Evolutionary conservation across 2,888 invertebrate genomes (phyloP), one percentile per base, ranked within the genome.

Genomic region (Brenthis hecate): DNA sequence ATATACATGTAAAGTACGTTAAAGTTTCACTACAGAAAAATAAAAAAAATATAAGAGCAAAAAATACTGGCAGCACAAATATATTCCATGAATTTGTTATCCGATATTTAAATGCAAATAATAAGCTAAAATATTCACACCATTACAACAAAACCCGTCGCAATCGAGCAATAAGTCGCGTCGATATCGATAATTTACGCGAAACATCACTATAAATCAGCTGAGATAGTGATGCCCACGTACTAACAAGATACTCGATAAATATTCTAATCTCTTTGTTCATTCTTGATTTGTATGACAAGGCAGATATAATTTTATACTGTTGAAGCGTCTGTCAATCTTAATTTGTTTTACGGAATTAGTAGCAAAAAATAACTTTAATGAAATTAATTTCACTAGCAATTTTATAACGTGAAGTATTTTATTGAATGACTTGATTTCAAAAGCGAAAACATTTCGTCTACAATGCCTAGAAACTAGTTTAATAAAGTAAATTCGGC

Each of bases 201-300:
- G 74, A 80, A 77, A 81, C 90, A 88, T 89, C 91, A 86, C 86
- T 88, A 89, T 91, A 92, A 91, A 91, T 92, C 92, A 90, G 85
- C 85, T 80, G 80, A 78, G 87, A 86, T 91, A 92, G 91, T 89
- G 91, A 87, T 91, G 92, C 90, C 91, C 91, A 89, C 91, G 88
- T 88, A 80, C 80, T 81, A 84, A 86, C 84, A 83, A 78, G 78
- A 77, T 76, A 83, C 81, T 87, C 91, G 86, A 90, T 91, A 89
- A 88, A 89, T 87, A 86, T 83, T 79, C 75, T 78, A 79, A 84
- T 83, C 81, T 74, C 69, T 81, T 81, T 81, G 82, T 85, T 86
- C 50, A 28, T 60, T 48, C 28, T n/a, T 23, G 28, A 28, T 28
- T 28, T 28, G 28, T 28, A 13, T 19, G 14, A 48, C 11, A 13